Conservation (phyloP, 1,140 invertebrate genomes). For the Nymphalis io region DNA sequence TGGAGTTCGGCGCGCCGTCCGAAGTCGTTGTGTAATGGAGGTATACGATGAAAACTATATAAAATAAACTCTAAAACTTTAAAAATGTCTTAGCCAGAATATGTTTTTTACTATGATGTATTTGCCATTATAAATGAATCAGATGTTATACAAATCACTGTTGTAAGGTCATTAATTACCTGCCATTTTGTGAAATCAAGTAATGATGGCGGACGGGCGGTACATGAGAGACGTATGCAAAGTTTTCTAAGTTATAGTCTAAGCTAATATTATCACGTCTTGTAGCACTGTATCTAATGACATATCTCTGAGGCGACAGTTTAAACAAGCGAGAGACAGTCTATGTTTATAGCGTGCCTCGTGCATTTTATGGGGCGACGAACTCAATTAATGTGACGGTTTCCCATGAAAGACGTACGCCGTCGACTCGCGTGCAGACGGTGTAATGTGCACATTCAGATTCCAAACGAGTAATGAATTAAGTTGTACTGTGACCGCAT, state of each 20-base stretch:
- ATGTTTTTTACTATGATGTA: neutral
- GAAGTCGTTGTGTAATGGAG: no score
- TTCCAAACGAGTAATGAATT: conserved; percentile 2
- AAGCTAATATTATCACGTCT: conserved; percentile 7
- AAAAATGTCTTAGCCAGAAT: no score
- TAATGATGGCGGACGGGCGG: neutral
- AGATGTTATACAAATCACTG: neutral
- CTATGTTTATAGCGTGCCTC: conserved; percentile 18
- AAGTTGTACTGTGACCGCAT: neutral
- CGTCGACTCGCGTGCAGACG: conserved; percentile 17
- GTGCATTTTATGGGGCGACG: conserved; percentile 18
- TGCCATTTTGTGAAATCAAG: conserved; percentile 1
- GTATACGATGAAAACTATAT: no score
- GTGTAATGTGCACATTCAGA: conserved; percentile 8
- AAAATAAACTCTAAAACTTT: no score
- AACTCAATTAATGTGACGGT: conserved; percentile 20
- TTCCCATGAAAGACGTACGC: conserved; percentile 13
- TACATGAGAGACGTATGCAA: neutral
- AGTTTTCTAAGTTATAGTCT: conserved; percentile 4
- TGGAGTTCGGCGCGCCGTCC: no score
- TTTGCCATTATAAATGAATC: neutral
- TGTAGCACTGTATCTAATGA: conserved; percentile 1
- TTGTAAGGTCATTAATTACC: neutral
- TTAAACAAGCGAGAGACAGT: conserved; percentile 5
- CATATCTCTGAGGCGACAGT: neutral